Percentiles rank a stretch among this genome's conserved stretches.
Conservation (phyloP, 2,888 invertebrate genomes). For the Drosophila nigricruria region DNA sequence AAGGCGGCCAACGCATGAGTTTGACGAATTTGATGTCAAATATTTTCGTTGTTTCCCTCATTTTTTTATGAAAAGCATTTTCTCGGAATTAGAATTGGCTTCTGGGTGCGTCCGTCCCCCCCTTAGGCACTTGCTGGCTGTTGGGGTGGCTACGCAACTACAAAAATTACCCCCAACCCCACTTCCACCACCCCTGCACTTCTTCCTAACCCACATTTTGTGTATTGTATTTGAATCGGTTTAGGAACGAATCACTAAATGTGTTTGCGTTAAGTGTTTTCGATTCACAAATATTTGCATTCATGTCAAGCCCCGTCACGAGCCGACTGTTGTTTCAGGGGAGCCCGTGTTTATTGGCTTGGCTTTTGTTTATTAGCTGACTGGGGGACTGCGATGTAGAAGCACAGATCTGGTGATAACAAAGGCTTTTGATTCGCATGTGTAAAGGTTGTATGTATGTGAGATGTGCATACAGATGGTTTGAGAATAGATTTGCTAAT, state of each 20-base stretch:
- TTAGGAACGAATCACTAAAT: constrained; percentile 66
- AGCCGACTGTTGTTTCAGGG: constrained; percentile 5
- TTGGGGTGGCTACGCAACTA: constrained; percentile 12
- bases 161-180: constrained; percentile 4
- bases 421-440: not conserved
- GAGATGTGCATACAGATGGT: not conserved
- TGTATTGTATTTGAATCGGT: constrained; percentile 49
- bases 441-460: too few species aligned
- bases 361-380: constrained; percentile 49
- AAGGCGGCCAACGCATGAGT: constrained; percentile 66
- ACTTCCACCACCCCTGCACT: not conserved
- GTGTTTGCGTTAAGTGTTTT: constrained; percentile 78
- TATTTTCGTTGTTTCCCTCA: constrained; percentile 74
- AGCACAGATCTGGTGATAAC: not conserved
- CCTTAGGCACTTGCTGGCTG: constrained; percentile 26
- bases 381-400: constrained; percentile 11
- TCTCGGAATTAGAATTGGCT: constrained; percentile 76
- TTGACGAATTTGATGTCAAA: constrained; percentile 83
- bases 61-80: constrained; percentile 75
- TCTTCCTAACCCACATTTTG: constrained; percentile 13
- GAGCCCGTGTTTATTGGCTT: constrained; percentile 35
- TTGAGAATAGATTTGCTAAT: not conserved
- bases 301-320: constrained; percentile 41
- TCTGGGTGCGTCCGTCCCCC: constrained; percentile 38
- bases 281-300: constrained; percentile 83